A percentile compares a stretch with the other conserved stretches of the same genome.
phyloP scores from a whole-genome alignment of 2,888 invertebrate species.

The Antitype chi region DNA sequence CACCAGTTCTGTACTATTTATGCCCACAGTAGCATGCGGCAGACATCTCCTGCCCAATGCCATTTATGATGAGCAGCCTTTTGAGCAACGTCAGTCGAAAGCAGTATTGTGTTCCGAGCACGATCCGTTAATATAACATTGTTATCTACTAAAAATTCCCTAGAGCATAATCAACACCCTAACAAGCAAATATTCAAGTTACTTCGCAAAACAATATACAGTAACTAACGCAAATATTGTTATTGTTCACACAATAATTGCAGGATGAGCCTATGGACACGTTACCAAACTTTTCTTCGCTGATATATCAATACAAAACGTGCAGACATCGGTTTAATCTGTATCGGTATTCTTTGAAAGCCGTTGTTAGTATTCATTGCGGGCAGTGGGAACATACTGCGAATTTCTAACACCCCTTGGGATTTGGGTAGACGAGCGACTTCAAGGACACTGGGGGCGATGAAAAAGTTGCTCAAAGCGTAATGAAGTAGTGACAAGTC shows the following conservation, averaged over 20 bases:
- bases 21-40: no score
- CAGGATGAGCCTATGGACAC: slow-evolving; percentile 34
- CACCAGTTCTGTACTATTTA: no score
- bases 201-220: slow-evolving; percentile 20
- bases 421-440: slow-evolving; percentile 48
- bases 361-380: slow-evolving; percentile 68
- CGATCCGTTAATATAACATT: neutral
- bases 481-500: neutral
- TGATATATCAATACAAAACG: slow-evolving; percentile 65
- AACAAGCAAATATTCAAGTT: slow-evolving; percentile 13
- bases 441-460: slow-evolving; percentile 4
- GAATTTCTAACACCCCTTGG: slow-evolving; percentile 65
- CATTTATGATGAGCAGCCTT: no score
- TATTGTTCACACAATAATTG: slow-evolving; percentile 48
- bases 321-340: slow-evolving; percentile 66
- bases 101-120: no score
- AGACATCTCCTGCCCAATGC: no score
- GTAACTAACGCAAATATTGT: slow-evolving; percentile 55
- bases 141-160: neutral
- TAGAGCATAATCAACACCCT: slow-evolving; percentile 3
- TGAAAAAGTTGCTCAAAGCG: slow-evolving; percentile 21
- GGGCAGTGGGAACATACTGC: slow-evolving; percentile 62
- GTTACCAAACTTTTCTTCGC: slow-evolving; percentile 44
- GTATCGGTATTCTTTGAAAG: slow-evolving; percentile 67
- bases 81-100: no score